Evolutionary conservation across 1,140 invertebrate genomes (phyloP).

Genomic region (Eurosta solidaginis): DNA sequence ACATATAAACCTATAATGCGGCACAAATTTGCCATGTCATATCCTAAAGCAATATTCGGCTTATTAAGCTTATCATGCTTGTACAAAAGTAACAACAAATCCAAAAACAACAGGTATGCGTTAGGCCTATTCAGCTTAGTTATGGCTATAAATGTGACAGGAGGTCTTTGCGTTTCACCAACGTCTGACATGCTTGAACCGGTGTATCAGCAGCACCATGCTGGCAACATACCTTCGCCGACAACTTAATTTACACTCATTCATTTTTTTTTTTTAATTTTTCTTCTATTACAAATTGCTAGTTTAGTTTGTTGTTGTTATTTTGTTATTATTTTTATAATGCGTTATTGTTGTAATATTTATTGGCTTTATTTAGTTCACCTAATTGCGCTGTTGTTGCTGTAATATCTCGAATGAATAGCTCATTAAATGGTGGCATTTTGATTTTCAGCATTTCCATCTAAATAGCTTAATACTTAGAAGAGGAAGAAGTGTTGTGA

Average conservation of each 20-base stretch:
- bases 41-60: constrained; percentile 50
- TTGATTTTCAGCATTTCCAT: no score
- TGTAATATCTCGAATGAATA: constrained; percentile 7
- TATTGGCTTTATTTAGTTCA: neutral
- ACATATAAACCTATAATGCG: constrained; percentile 43
- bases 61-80: constrained; percentile 27
- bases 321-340: neutral
- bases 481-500: neutral
- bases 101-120: neutral
- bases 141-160: neutral
- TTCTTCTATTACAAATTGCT: neutral
- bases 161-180: neutral
- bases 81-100: neutral
- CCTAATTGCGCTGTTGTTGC: neutral
- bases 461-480: constrained; percentile 5
- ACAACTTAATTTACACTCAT: constrained; percentile 24
- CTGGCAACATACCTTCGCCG: neutral
- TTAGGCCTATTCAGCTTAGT: neutral
- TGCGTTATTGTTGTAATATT: neutral
- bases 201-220: neutral
- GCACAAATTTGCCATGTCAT: constrained; percentile 55
- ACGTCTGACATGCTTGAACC: neutral
- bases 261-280: neutral
- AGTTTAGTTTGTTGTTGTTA: neutral
- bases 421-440: neutral